A percentile compares a stretch with the other conserved stretches of the same genome.
These are phyloP conservation scores for Uria aalge DNA, from an alignment of 2,113 vertebrate species.

Conservation along the genomic window DNA sequence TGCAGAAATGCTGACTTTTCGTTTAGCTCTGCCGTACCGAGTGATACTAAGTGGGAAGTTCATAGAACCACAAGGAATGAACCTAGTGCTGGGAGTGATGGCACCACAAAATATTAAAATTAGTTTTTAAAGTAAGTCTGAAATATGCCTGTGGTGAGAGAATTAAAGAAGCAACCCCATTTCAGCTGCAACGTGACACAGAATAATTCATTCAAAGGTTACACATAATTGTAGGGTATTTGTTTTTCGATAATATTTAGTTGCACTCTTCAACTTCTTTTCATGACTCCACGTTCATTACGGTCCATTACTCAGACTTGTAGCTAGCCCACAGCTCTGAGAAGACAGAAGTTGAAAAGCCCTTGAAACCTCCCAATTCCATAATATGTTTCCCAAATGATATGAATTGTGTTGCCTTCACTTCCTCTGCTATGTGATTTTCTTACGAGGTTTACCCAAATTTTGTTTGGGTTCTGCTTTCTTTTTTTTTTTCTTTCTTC, in stretches of 20 bases:
- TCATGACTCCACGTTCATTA: not conserved
- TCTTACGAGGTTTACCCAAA: not conserved
- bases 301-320: not conserved
- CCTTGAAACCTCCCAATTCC: not conserved
- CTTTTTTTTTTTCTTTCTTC: not conserved
- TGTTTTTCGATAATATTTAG: not conserved
- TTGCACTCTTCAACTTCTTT: not conserved
- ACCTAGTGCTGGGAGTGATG: not conserved
- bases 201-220: not conserved
- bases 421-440: not conserved
- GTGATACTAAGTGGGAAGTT: not conserved
- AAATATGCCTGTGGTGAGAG: not conserved
- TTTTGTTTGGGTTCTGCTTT: not conserved
- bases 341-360: slow-evolving; percentile 18
- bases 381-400: not conserved
- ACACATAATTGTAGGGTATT: not conserved
- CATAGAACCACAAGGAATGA: not conserved
- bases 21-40: not conserved
- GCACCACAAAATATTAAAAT: not conserved
- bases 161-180: not conserved
- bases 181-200: not conserved
- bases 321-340: not conserved
- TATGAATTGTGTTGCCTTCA: not conserved
- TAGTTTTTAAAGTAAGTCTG: not conserved
- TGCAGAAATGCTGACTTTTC: not conserved